These are phyloP conservation scores for Oncorhynchus tshawytscha DNA, from an alignment of 2,113 vertebrate species.

Conservation along the genomic window DNA sequence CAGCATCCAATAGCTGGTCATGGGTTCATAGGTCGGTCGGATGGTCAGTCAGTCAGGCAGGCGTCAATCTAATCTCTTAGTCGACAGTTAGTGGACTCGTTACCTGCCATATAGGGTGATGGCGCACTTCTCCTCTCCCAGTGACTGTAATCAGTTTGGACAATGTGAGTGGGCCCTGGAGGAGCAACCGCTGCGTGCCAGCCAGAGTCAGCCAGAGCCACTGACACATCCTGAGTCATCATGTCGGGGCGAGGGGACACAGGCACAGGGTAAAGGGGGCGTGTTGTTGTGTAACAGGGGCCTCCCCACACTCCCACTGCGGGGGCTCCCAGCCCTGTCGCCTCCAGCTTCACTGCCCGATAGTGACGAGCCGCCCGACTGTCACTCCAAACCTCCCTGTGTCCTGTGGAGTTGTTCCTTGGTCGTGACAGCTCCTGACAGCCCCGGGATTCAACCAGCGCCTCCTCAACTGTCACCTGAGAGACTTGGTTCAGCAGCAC, in stretches of 20 bases:
- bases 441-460: constrained; percentile 15
- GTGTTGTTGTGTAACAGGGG: constrained; percentile 31
- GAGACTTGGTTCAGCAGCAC: neutral
- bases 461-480: constrained; percentile 39
- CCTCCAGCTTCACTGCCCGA: constrained; percentile 32
- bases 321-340: constrained; percentile 39
- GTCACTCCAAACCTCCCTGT: constrained; percentile 39
- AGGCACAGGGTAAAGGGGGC: neutral
- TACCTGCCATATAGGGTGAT: constrained; percentile 21
- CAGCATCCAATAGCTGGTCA: too few relatives aligned
- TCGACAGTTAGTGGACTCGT: neutral
- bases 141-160: constrained; percentile 33
- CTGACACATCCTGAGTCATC: constrained; percentile 35
- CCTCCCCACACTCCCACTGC: constrained; percentile 33
- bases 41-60: neutral
- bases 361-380: constrained; percentile 28
- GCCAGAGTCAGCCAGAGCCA: neutral
- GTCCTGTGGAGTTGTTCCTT: constrained; percentile 24
- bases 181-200: neutral
- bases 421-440: constrained; percentile 46
- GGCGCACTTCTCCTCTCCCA: constrained; percentile 30
- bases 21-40: too few relatives aligned
- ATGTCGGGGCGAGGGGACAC: neutral
- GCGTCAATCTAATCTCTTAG: constrained; percentile 10
- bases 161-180: constrained; percentile 12